These are phyloP conservation scores for Magallana angulata DNA, from an alignment of 1,140 invertebrate genomes.

Conservation along the genomic window DNA sequence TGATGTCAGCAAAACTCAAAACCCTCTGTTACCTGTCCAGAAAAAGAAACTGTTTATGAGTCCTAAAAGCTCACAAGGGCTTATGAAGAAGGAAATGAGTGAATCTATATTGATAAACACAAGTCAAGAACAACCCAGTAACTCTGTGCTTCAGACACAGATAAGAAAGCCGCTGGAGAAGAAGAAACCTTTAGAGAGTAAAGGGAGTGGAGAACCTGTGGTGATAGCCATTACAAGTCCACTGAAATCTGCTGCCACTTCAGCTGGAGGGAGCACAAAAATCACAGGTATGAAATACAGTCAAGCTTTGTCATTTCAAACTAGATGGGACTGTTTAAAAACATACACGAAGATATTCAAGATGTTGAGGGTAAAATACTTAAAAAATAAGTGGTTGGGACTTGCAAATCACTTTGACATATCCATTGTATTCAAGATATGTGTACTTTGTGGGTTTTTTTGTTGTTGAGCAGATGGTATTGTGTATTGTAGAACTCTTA, in stretches of 20 bases:
- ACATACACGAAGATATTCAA: too few species aligned
- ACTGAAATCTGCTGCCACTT: not conserved
- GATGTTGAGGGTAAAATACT: too few species aligned
- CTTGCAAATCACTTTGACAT: too few species aligned
- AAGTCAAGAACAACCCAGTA: not conserved
- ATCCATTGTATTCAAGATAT: too few species aligned
- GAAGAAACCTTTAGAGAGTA: not conserved
- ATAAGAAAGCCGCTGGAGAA: not conserved
- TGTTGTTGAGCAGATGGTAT: too few species aligned
- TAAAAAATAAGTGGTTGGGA: too few species aligned
- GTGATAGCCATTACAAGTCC: slow-evolving; percentile 1
- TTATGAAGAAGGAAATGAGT: not conserved
- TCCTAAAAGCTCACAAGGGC: not conserved
- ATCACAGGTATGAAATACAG: not conserved
- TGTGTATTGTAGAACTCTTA: not conserved
- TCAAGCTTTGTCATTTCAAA: too few species aligned
- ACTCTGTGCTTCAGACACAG: not conserved
- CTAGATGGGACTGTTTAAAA: too few species aligned
- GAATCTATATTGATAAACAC: not conserved
- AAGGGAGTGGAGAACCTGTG: not conserved
- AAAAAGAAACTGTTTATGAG: slow-evolving; percentile 5
- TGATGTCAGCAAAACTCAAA: not conserved
- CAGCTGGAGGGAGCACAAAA: not conserved
- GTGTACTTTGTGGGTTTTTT: too few species aligned
- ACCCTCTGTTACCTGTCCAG: not conserved